phyloP scores from a whole-genome alignment of 2,888 invertebrate genomes.

The Parasteatoda lunata region DNA sequence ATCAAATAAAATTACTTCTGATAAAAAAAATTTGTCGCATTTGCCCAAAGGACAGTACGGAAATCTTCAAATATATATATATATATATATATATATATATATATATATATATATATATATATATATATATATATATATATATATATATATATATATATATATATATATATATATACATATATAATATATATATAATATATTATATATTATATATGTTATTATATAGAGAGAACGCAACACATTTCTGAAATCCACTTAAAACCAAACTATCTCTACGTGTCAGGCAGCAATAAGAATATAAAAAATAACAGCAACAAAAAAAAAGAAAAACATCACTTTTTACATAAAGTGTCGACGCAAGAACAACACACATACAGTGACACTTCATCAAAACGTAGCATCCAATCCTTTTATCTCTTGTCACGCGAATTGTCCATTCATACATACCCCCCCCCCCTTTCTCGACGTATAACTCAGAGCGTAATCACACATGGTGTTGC shows the following conservation, averaged over 20 bases:
- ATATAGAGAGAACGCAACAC: background rate
- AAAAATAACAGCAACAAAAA: background rate
- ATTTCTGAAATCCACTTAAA: background rate
- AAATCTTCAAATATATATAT: background rate
- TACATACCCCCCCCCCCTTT: slow-evolving; percentile 4
- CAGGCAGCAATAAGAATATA: background rate
- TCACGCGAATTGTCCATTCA: slow-evolving; percentile 55
- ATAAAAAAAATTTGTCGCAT: background rate
- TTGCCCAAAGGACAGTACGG: background rate
- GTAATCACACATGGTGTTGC: slow-evolving; percentile 2
- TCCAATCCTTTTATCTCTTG: slow-evolving; percentile 25
- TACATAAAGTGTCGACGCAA: background rate
- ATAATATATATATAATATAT: slow-evolving; percentile 6
- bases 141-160: slow-evolving; percentile 21
- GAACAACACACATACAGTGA: slow-evolving; percentile 7
- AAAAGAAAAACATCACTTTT: background rate
- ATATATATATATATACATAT: slow-evolving; percentile 21
- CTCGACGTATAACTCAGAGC: background rate
- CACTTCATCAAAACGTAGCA: slow-evolving; percentile 39
- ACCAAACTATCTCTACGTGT: background rate
- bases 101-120: slow-evolving; percentile 25
- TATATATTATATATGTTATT: slow-evolving; percentile 6
- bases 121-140: slow-evolving; percentile 18
- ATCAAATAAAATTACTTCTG: background rate
- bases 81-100: background rate